Conservation (phyloP, 1,140 invertebrate genomes). For the Neocloeon triangulifer region DNA sequence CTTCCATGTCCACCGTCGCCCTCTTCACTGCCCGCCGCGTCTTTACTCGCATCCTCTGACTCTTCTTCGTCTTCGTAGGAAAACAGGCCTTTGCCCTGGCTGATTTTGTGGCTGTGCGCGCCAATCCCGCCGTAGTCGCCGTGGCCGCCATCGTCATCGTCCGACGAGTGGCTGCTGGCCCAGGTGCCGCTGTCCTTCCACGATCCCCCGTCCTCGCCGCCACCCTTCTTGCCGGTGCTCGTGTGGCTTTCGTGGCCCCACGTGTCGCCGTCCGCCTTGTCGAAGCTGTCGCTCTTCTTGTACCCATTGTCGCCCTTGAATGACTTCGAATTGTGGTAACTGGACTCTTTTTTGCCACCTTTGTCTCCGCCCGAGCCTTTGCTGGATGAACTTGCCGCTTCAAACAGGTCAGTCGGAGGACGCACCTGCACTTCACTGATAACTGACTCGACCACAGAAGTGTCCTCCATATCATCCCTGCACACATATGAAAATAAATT, state of each 20-base stretch:
- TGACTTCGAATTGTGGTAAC: constrained; percentile 8
- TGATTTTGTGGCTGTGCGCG: constrained; percentile 17
- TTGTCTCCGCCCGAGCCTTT: constrained; percentile 2
- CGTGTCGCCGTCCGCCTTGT: constrained; percentile 6
- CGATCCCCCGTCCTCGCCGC: too few relatives aligned
- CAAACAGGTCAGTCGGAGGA: constrained; percentile 8
- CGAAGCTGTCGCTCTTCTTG: constrained; percentile 3
- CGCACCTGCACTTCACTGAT: constrained; percentile 8
- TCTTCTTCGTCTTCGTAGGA: constrained; percentile 17
- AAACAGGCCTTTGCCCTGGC: constrained; percentile 19
- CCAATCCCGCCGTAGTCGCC: constrained; percentile 13
- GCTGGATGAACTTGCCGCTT: constrained; percentile 8
- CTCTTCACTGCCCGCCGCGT: constrained; percentile 9
- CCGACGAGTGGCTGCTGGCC: too few relatives aligned
- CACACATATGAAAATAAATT: too few relatives aligned
- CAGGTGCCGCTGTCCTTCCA: too few relatives aligned
- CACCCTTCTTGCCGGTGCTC: too few relatives aligned
- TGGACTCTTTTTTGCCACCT: constrained; percentile 9
- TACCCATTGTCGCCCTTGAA: constrained; percentile 5
- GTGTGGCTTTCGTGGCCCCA: constrained; percentile 4
- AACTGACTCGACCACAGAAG: background rate
- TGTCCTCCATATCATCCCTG: background rate
- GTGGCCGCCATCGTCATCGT: constrained; percentile 14
- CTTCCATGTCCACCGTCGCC: constrained; percentile 11
- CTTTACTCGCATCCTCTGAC: constrained; percentile 12